A percentile compares a stretch with the other conserved stretches of the same genome.
Evolutionary conservation across 2,888 invertebrate genomes (phyloP).

Genomic region (Acanthoscelides obtectus): DNA sequence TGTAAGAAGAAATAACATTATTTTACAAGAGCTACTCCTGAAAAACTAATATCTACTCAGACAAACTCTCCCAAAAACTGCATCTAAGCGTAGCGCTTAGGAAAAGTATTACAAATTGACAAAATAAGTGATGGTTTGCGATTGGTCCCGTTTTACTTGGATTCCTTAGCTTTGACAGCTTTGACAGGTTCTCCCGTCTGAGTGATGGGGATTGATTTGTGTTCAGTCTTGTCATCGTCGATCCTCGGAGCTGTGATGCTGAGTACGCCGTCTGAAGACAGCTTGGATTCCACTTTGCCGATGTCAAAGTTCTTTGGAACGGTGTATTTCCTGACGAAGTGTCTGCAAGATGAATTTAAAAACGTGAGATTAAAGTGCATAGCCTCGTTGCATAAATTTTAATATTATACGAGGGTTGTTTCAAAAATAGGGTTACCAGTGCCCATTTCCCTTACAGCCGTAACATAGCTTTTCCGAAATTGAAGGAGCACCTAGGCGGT

Average conservation of each 20-base stretch:
- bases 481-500: no score
- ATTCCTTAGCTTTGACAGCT: background rate
- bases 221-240: constrained; percentile 9
- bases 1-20: background rate
- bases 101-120: background rate
- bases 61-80: background rate
- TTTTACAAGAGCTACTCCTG: background rate
- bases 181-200: constrained; percentile 19
- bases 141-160: background rate
- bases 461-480: no score
- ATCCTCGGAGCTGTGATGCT: constrained; percentile 59
- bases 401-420: no score
- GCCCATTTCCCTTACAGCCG: no score
- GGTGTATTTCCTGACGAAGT: constrained; percentile 69
- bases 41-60: background rate
- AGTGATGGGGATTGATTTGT: constrained; percentile 14
- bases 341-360: constrained; percentile 30
- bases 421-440: no score
- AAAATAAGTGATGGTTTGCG: background rate
- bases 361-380: no score
- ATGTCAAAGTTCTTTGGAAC: constrained; percentile 72
- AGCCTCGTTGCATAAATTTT: no score
- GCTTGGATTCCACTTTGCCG: constrained; percentile 63
- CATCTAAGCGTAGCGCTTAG: no score
- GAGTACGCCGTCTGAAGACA: constrained; percentile 73